Evolutionary conservation across 2,797 vertebrate genomes (phyloP).

Genomic region (Gallinago stenura): DNA sequence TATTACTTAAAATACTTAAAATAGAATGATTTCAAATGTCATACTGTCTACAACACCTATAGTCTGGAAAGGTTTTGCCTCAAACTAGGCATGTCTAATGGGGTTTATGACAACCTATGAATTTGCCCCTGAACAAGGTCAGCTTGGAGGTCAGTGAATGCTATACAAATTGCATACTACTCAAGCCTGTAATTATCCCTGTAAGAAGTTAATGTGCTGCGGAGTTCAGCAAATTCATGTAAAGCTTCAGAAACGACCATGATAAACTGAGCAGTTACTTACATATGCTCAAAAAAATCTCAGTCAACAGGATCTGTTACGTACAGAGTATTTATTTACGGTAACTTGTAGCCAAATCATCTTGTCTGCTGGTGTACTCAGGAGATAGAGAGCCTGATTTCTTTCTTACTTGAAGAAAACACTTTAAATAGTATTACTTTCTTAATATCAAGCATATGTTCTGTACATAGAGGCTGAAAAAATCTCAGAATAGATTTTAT

Average conservation of each 20-base stretch:
- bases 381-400: not conserved
- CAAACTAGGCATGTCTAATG: constrained; percentile 81
- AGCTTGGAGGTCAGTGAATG: constrained; percentile 76
- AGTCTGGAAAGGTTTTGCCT: constrained; percentile 77
- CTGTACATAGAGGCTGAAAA: not conserved
- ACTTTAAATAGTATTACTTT: not conserved
- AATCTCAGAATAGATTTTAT: not conserved
- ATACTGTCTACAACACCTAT: constrained; percentile 30
- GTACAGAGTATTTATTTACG: not conserved
- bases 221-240: constrained; percentile 71
- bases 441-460: not conserved
- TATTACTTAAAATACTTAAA: not conserved
- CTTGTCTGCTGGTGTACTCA: not conserved
- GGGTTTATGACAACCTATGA: constrained; percentile 78
- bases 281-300: not conserved
- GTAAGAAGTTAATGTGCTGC: constrained; percentile 72
- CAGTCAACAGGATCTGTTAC: constrained; percentile 1
- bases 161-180: constrained; percentile 77
- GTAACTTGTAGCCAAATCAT: not conserved
- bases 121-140: constrained; percentile 78
- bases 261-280: constrained; percentile 44
- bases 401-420: not conserved
- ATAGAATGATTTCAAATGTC: constrained; percentile 36
- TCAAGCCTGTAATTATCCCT: constrained; percentile 78
- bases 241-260: constrained; percentile 58